Evolutionary conservation across 2,797 vertebrate genomes (phyloP).

Genomic region (Merluccius polli): DNA sequence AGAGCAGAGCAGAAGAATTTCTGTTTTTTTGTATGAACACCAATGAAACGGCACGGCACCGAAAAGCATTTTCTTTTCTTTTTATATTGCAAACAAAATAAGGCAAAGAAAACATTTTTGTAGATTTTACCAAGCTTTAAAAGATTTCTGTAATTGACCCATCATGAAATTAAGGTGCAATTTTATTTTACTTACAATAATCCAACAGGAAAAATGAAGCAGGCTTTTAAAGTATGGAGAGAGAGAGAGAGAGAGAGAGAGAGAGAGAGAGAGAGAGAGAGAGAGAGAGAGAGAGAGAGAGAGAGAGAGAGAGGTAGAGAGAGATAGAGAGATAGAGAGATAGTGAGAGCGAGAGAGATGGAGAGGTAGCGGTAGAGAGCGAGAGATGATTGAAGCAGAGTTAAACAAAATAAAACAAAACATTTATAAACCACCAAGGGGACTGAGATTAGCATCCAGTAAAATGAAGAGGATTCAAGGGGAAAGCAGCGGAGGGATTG

Average conservation of each 20-base stretch:
- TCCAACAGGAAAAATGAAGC: slow-evolving; percentile 25
- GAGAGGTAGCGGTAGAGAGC: slow-evolving; percentile 33
- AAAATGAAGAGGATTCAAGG: neutral
- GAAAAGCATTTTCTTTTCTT: neutral
- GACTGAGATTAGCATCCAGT: neutral
- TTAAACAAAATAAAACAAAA: neutral
- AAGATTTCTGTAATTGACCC: slow-evolving; percentile 58
- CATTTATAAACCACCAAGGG: neutral
- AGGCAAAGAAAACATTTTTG: slow-evolving; percentile 25
- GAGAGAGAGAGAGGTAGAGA: slow-evolving; percentile 20
- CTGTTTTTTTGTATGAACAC: slow-evolving; percentile 35
- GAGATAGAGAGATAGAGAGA: too few relatives aligned
- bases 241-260: slow-evolving; percentile 22
- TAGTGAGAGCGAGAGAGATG: slow-evolving; percentile 6
- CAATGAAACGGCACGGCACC: slow-evolving; percentile 5
- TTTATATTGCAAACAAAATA: slow-evolving; percentile 17
- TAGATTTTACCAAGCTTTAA: slow-evolving; percentile 20
- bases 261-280: slow-evolving; percentile 11
- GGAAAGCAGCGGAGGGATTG: neutral
- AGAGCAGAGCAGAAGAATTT: slow-evolving; percentile 20
- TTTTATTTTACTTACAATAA: slow-evolving; percentile 43
- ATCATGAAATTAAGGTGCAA: slow-evolving; percentile 48
- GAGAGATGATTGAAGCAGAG: slow-evolving; percentile 2
- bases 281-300: slow-evolving; percentile 32
- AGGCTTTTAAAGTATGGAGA: neutral